These are phyloP conservation scores for Australoheros scitulus DNA, from an alignment of 2,113 vertebrate species.

Conservation along the genomic window DNA sequence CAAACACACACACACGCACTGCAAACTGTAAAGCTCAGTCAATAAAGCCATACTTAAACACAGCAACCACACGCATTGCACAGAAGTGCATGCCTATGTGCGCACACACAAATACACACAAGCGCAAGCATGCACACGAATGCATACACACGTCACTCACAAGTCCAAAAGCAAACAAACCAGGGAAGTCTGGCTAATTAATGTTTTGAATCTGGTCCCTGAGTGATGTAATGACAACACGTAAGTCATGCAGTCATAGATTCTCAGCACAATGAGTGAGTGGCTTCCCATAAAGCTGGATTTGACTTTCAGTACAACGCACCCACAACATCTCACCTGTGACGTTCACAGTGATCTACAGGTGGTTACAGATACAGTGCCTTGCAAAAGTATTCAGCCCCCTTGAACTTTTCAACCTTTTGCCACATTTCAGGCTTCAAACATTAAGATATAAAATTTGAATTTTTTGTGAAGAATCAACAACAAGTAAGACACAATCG, in stretches of 20 bases:
- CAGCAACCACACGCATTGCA: slow-evolving; percentile 30
- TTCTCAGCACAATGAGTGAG: slow-evolving; percentile 19
- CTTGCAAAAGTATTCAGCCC: too few relatives aligned
- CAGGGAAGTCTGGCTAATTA: slow-evolving; percentile 70
- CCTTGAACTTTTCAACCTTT: too few relatives aligned
- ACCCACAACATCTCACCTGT: slow-evolving; percentile 9
- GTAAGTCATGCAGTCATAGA: slow-evolving; percentile 38
- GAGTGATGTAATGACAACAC: slow-evolving; percentile 70
- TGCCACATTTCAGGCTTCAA: too few relatives aligned
- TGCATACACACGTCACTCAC: slow-evolving; percentile 70
- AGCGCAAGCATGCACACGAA: slow-evolving; percentile 39
- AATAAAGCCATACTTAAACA: slow-evolving; percentile 35
- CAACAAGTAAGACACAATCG: too few relatives aligned
- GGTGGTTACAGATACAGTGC: not conserved
- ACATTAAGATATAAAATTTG: too few relatives aligned
- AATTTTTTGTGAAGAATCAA: too few relatives aligned
- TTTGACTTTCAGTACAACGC: slow-evolving; percentile 2
- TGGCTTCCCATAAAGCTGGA: slow-evolving; percentile 56
- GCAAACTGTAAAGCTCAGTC: slow-evolving; percentile 9
- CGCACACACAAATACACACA: slow-evolving; percentile 60
- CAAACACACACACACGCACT: slow-evolving; percentile 36
- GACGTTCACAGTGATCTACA: not conserved
- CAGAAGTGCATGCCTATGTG: not conserved
- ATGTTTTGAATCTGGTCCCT: slow-evolving; percentile 65
- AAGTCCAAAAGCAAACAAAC: slow-evolving; percentile 71